phyloP scores from a whole-genome alignment of 2,888 invertebrate genomes.

The Brenthis ino region DNA sequence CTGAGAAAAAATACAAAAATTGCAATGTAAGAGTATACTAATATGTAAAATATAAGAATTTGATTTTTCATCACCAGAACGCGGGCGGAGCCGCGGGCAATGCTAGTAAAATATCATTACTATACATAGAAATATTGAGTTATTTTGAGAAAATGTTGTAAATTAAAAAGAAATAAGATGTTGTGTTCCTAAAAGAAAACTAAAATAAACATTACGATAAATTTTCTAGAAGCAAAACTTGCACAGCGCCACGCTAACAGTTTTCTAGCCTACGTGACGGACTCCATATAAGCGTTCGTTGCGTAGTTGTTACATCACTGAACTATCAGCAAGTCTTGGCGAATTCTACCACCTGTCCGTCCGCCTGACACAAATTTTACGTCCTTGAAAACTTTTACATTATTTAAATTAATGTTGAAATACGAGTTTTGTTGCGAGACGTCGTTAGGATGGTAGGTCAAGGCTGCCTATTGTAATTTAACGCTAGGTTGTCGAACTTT shows the following conservation, averaged over 20 bases:
- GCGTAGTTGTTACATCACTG: constrained; percentile 56
- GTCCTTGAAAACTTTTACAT: constrained; percentile 60
- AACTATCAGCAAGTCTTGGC: constrained; percentile 52
- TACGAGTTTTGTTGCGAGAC: constrained; percentile 46
- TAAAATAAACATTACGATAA: too few species aligned
- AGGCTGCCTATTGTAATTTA: constrained; percentile 48
- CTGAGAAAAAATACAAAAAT: too few species aligned
- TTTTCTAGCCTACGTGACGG: constrained; percentile 49
- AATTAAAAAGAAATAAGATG: too few species aligned
- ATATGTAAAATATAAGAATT: too few species aligned
- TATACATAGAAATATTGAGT: too few species aligned
- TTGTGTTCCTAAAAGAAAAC: too few species aligned
- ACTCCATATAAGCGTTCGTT: constrained; percentile 30
- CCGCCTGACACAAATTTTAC: constrained; percentile 52
- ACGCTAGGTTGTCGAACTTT: constrained; percentile 16
- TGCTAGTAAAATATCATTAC: too few species aligned
- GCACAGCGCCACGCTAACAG: not conserved
- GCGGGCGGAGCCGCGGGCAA: too few species aligned
- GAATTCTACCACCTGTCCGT: constrained; percentile 31
- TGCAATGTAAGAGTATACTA: too few species aligned
- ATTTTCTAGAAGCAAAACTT: not conserved
- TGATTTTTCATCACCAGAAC: too few species aligned
- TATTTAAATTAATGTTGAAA: constrained; percentile 58
- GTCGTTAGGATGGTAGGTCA: constrained; percentile 57
- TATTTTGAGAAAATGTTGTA: too few species aligned